phyloP scores from a whole-genome alignment of 2,888 invertebrate species.

The Eucera pruinosa region DNA sequence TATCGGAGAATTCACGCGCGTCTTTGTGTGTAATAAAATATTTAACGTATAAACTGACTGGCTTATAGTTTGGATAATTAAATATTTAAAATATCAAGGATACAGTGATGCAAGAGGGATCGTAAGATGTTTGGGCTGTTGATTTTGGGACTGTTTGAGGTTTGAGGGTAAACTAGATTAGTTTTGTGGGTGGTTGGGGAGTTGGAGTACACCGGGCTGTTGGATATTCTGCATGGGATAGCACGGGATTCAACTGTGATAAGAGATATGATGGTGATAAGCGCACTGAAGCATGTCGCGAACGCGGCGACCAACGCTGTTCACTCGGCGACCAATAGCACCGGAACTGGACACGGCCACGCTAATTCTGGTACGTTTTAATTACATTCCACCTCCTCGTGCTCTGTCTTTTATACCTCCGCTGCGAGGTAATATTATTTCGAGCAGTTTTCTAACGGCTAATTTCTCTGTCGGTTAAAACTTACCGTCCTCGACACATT shows the following conservation, averaged over 20 bases:
- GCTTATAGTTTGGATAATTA: no score
- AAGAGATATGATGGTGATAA: constrained; percentile 79
- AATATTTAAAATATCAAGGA: no score
- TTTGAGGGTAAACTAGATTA: neutral
- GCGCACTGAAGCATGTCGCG: constrained; percentile 81
- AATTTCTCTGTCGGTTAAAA: neutral
- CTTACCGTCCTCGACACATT: no score
- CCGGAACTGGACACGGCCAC: constrained; percentile 68
- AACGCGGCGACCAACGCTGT: constrained; percentile 81
- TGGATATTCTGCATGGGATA: constrained; percentile 17
- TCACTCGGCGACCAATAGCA: constrained; percentile 76
- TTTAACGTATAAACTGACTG: no score
- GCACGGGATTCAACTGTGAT: constrained; percentile 24
- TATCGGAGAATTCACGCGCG: no score
- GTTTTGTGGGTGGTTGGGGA: neutral
- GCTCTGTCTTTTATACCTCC: neutral
- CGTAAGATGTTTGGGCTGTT: neutral
- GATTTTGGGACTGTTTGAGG: neutral
- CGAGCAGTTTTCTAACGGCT: neutral
- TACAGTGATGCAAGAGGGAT: no score
- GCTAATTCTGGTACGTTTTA: constrained; percentile 77
- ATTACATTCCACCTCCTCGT: neutral
- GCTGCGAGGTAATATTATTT: neutral
- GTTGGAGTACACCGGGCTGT: neutral
- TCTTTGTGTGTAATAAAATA: no score